These are phyloP conservation scores for Eulemur rubriventer DNA, from an alignment of 2,797 vertebrate species.

Conservation along the genomic window DNA sequence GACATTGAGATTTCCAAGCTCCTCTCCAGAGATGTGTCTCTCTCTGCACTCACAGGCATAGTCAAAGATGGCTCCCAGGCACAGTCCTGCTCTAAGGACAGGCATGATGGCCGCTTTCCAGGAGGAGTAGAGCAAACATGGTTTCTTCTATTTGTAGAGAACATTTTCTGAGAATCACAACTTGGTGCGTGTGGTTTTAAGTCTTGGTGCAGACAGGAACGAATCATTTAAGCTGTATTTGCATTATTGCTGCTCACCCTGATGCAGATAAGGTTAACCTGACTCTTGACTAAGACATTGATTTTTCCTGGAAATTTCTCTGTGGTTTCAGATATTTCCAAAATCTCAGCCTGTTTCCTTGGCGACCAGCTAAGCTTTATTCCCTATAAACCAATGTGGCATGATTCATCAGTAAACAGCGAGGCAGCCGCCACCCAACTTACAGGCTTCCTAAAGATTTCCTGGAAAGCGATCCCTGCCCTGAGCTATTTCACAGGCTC, in stretches of 20 bases:
- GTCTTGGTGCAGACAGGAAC: not conserved
- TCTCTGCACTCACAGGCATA: not conserved
- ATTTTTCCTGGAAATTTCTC: conserved; percentile 80
- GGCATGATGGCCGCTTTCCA: not conserved
- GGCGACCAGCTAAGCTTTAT: conserved; percentile 72
- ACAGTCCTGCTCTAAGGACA: not conserved
- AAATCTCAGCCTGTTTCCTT: conserved; percentile 79
- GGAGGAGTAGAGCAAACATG: not conserved
- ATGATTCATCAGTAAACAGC: conserved; percentile 73
- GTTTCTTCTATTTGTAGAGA: not conserved
- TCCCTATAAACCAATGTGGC: conserved; percentile 64
- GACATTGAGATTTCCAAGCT: conserved; percentile 47
- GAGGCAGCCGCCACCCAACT: conserved; percentile 61
- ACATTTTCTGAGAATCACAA: not conserved
- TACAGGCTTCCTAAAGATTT: conserved; percentile 69
- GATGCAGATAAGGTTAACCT: conserved; percentile 54
- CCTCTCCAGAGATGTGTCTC: not conserved
- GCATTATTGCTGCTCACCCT: not conserved
- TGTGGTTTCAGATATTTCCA: conserved; percentile 76
- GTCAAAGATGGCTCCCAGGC: conserved; percentile 54
- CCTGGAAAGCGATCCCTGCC: conserved; percentile 69
- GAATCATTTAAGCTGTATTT: not conserved
- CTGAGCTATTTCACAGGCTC: not conserved
- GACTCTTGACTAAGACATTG: conserved; percentile 69
- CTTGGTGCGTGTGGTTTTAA: not conserved